Base-by-base conservation (phyloP, 2,888 invertebrate genomes). In the Elysia crispata region DNA sequence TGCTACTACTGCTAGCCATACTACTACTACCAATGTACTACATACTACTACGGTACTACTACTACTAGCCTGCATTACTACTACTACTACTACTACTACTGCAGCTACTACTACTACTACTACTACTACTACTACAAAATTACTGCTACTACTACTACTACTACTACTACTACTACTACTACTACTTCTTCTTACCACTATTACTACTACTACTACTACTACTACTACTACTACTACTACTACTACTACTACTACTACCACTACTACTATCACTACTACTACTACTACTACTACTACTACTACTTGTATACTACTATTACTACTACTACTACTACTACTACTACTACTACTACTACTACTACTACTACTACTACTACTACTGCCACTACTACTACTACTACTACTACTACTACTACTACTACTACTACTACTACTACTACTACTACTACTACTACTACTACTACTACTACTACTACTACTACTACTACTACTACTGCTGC, bases 91-190 rank as follows among this genome's bases (percentile, higher is more conserved):
- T n/a, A 64, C 64, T n/a, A 23, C 64, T n/a, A 64, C 64, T n/a
- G 23, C 64, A 18, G 54, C 13, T 54, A 54, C 54, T 54, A 54
- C 54, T 54, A 54, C 54, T 54, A 54, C 54, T 54, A 54, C 64
- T n/a, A 64, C 64, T n/a, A n/a, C n/a, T n/a, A n/a, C n/a, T n/a
- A n/a, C n/a, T n/a, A n/a, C n/a, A n/a, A n/a, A n/a, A n/a, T n/a
- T n/a, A n/a, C n/a, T n/a, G n/a, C n/a, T n/a, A n/a, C n/a, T n/a
- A n/a, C n/a, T n/a, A n/a, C n/a, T n/a, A 64, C 64, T n/a, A 23
- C 64, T n/a, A 64, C 64, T n/a, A 64, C 64, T n/a, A 64, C 64
- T n/a, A 64, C 64, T n/a, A 64, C 64, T n/a, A 64, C 64, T n/a
- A 64, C 64, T n/a, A 64, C 64, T 64, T 20, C 64, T 64, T 20